Conservation (phyloP, 1,140 invertebrate genomes). For the Bombus pyrosoma region DNA sequence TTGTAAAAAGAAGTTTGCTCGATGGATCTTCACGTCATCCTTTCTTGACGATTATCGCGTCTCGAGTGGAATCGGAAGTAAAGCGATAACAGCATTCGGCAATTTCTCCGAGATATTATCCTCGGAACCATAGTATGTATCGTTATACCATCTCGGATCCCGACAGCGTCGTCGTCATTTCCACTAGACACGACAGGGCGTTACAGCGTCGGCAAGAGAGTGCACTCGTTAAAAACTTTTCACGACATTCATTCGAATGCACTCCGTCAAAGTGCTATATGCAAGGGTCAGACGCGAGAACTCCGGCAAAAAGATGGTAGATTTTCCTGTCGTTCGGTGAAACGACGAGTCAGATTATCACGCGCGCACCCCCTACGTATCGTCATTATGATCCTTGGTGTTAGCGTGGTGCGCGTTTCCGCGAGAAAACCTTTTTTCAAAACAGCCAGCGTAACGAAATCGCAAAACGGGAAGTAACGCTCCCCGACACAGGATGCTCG, state of each 20-base stretch:
- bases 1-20: not conserved
- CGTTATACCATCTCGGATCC: constrained; percentile 19
- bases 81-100: constrained; percentile 1
- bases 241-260: constrained; percentile 45
- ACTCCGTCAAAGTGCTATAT: constrained; percentile 43
- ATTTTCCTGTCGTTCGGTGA: constrained; percentile 26
- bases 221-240: constrained; percentile 55
- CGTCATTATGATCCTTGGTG: constrained; percentile 36
- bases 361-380: not conserved
- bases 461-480: not conserved
- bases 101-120: constrained; percentile 38
- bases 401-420: constrained; percentile 20
- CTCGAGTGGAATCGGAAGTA: not conserved
- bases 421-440: constrained; percentile 6
- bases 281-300: constrained; percentile 44
- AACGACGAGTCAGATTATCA: constrained; percentile 34
- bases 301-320: constrained; percentile 35
- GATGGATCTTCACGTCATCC: not conserved
- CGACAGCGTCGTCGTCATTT: constrained; percentile 28
- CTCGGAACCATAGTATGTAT: not conserved
- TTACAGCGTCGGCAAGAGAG: constrained; percentile 20
- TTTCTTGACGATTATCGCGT: not conserved
- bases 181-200: constrained; percentile 18
- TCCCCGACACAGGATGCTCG: not conserved
- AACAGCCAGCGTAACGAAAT: not conserved